Base-by-base conservation (phyloP, 2,888 invertebrate genomes). In the Agonopterix subpropinquella region DNA sequence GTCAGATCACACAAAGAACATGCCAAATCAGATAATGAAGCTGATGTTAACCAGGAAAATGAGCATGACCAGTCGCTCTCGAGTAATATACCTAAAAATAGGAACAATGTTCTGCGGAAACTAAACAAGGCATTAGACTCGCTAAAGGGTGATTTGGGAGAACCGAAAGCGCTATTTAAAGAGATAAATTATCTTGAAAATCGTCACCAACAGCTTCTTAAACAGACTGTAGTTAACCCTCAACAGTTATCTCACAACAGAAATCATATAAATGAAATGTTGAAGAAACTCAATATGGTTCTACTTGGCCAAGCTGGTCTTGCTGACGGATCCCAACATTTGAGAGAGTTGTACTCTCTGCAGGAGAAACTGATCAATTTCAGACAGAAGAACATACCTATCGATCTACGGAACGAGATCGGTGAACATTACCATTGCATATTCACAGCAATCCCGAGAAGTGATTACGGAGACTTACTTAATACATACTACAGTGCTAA, bases 231-330 rank as follows among this genome's bases (percentile, higher is more conserved):
- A 0, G 62, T 87, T 28, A 81, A 70, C 61, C 76, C 69, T 42
- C 75, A 58, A 49, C 69, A 70, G 55, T 54, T 86, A 37, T 58
- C 58, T 1, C 76, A 80, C 53, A 85, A 70, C 55, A 72, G 76
- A 48, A 59, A 77, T 45, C 59, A 75, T 53, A 89, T 90, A 1
- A 89, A 89, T 49, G 71, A 71, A 44, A 75, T 81, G 61, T 66
- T 89, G 2, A 89, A 78, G 48, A 79, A 77, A 45, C 68, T 92
- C 1, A 92, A 92, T 59, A 91, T 90, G 84, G 83, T 91, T 36
- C 71, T 92, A 5, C 67, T 92, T 5, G 92, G 92, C 0, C 91
- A 91, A 67, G 89, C 89, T 0, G 91, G 91, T 0, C 80, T 92
- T 15, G 77, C 77, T 3, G 84, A 89, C 49, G 92, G 92, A 1